Conservation (phyloP, 2,797 vertebrate species). For the Lithobates pipiens region DNA sequence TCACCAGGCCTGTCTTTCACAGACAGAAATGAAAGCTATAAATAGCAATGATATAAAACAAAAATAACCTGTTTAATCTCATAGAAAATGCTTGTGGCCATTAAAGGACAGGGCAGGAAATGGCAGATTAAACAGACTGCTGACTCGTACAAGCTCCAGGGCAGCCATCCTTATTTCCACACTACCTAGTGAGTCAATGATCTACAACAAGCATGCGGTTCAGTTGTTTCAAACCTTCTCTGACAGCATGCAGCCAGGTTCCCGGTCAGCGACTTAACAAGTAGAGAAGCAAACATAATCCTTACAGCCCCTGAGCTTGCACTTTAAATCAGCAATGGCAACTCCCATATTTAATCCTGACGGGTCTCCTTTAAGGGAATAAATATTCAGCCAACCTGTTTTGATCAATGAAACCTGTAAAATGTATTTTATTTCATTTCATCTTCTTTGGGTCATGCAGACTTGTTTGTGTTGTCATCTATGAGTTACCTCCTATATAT, state of each 20-base stretch:
- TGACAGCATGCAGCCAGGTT: not conserved
- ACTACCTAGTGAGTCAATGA: no score
- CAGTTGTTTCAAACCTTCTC: not conserved
- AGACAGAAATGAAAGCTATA: not conserved
- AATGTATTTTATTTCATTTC: not conserved
- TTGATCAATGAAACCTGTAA: not conserved
- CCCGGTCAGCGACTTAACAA: not conserved
- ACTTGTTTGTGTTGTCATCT: not conserved
- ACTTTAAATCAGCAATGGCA: not conserved
- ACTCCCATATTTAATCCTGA: not conserved
- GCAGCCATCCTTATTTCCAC: not conserved
- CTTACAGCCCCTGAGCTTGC: not conserved
- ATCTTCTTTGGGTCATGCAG: not conserved
- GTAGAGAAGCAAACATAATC: not conserved
- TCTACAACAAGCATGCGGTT: not conserved
- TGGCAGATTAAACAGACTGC: not conserved
- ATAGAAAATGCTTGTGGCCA: not conserved
- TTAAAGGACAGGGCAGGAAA: not conserved
- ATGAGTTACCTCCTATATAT: not conserved
- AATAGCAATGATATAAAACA: no score
- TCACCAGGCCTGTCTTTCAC: not conserved
- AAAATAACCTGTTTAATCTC: no score
- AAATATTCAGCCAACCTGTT: not conserved
- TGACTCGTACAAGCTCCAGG: not conserved
- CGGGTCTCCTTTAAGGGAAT: not conserved